A percentile compares a stretch with the other conserved stretches of the same genome.
Conservation (phyloP, 2,888 invertebrate species). For the Cacoxenus indagator region DNA sequence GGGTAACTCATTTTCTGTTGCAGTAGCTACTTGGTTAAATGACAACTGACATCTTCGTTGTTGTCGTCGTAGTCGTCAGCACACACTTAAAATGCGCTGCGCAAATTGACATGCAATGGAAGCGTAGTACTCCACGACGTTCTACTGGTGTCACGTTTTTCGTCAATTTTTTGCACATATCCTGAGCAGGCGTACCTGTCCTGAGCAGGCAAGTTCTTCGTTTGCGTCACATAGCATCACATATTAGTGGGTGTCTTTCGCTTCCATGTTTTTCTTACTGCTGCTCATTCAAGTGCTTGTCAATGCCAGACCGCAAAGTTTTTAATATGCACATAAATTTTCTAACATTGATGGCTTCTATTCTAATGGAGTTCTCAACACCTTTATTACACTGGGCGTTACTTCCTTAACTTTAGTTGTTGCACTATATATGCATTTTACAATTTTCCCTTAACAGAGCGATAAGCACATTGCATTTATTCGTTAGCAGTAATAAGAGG, state of each 20-base stretch:
- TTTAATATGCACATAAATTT: conserved; percentile 62
- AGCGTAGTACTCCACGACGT: not conserved
- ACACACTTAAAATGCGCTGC: conserved; percentile 13
- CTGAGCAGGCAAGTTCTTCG: too few species aligned
- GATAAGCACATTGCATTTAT: too few species aligned
- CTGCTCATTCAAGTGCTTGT: conserved; percentile 37
- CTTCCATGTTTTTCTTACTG: not conserved
- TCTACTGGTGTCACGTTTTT: conserved; percentile 2
- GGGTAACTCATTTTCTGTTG: not conserved
- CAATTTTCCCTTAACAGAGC: too few species aligned
- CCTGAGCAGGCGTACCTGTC: not conserved
- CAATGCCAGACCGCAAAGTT: conserved; percentile 55
- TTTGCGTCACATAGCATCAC: not conserved
- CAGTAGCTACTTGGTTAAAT: not conserved
- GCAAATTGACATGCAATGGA: conserved; percentile 12
- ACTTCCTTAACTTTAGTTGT: not conserved
- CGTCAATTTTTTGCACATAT: conserved; percentile 2
- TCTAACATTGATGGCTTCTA: conserved; percentile 62
- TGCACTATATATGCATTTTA: too few species aligned
- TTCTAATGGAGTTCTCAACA: conserved; percentile 54
- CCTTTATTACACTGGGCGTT: conserved; percentile 32
- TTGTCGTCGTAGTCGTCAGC: not conserved
- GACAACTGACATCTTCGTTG: not conserved
- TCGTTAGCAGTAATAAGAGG: too few species aligned
- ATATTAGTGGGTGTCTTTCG: conserved; percentile 1